phyloP scores from a whole-genome alignment of 2,113 vertebrate species.

The Pygoscelis antarcticus region DNA sequence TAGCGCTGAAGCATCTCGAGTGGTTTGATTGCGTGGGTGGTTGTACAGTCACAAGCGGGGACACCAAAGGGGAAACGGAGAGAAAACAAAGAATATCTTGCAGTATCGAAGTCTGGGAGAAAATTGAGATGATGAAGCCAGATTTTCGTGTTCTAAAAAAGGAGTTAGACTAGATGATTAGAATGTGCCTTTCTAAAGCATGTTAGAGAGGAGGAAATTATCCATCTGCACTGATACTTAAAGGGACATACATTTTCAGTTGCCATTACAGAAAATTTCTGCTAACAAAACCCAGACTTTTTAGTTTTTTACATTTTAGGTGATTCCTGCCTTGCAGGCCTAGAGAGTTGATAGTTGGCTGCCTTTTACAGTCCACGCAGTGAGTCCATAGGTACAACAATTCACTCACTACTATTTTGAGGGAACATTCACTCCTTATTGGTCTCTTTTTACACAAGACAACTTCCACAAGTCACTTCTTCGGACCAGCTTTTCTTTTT shows the following conservation, averaged over 20 bases:
- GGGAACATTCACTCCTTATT: neutral
- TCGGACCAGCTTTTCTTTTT: neutral
- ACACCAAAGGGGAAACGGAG: neutral
- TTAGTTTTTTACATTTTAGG: neutral
- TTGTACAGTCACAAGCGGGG: neutral
- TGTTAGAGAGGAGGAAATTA: neutral
- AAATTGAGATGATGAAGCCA: neutral
- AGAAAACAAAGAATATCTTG: neutral
- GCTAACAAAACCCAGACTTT: neutral
- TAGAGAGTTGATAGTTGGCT: neutral
- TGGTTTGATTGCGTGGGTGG: neutral
- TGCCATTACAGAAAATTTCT: neutral
- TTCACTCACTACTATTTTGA: neutral
- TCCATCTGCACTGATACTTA: neutral
- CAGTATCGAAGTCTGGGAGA: neutral
- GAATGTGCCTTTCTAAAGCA: neutral
- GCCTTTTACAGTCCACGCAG: neutral
- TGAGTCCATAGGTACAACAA: neutral
- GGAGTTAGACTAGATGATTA: neutral
- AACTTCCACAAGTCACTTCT: neutral
- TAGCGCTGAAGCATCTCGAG: neutral
- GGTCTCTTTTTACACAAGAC: neutral
- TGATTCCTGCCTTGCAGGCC: neutral
- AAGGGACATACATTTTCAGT: neutral
- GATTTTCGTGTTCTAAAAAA: neutral